Base-by-base conservation (phyloP, 2,888 invertebrate genomes). In the Pharmacophagus antenor region DNA sequence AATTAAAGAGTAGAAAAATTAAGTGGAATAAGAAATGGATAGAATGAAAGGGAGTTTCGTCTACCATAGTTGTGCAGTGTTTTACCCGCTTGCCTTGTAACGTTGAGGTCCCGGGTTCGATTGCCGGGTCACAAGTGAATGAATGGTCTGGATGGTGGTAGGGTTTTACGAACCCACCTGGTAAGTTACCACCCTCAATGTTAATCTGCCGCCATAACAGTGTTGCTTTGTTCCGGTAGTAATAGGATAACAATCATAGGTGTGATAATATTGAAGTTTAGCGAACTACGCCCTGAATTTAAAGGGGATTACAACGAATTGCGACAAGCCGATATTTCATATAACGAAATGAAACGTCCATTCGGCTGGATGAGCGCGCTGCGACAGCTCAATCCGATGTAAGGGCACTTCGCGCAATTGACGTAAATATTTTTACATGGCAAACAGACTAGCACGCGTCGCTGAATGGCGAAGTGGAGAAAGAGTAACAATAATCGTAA, bases 301-400 rank as follows among this genome's bases (percentile, higher is more conserved):
- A 42, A 55, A 54, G 50, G 21, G n/a, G 49, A 50, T 27, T 49
- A 31, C 54, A 49, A 49, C 31, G 42, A 50, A 31, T 44, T 44
- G 54, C 17, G n/a, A 41, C 22, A 55, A 59, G 55, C 55, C 49
- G 55, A 60, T 55, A 55, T 55, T 59, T 60, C 44, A 55, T 31
- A 44, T 31, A 51, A 60, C 49, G 49, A 22, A 54, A 59, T 55
- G 44, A 59, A 55, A 27, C 15, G 54, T n/a, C 47, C n/a, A 41
- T n/a, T 18, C 8, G 22, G 27, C 7, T 50, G 49, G 46, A 52
- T 22, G 42, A 46, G 20, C 21, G 54, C n/a, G 46, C 17, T 17
- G 17, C 23, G 47, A 17, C 44, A 6, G 48, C 23, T 21, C 17
- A 27, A 23, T 1, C 17, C n/a, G 2, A 31, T 8, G 10, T 21